Base-by-base conservation (phyloP, 2,113 vertebrate species). In the Pterocles gutturalis region DNA sequence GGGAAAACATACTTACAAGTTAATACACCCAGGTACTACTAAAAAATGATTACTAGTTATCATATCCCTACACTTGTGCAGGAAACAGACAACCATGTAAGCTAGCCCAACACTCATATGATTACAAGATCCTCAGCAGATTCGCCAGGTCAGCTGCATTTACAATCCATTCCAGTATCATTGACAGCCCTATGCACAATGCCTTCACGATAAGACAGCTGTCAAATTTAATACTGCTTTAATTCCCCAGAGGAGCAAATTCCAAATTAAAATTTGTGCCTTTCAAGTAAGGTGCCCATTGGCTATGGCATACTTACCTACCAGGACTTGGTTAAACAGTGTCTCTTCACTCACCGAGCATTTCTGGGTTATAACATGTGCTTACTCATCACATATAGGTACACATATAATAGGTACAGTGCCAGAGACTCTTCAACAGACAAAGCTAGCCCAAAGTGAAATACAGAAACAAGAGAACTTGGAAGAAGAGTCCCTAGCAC, bases 61-160 rank as follows among this genome's bases (percentile, higher is more conserved):
- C 12, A 22, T 8, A 46, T 31, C 13, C 9, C 10, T 55, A 2
- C 0, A 19, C 3, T 28, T 43, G 24, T 9, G 38, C 57, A 29
- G 66, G 45, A 53, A 15, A 49, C 51, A 49, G 41, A 29, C 26
- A 91, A 6, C 16, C 24, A 81, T 3, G 7, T 29, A 34, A 84
- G n/a, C 8, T 38, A 65, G 1, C 5, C 7, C 0, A 0, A 19
- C 10, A 18, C 36, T 45, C 65, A 22, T 10, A 17, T 0, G 9
- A 45, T 6, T 43, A 57, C 36, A 70, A 64, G 22, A 57, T 22
- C 62, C 60, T 73, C 41, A 78, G 12, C 13, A 83, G 43, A 80
- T 25, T 62, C 1, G 0, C 9, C 71, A 55, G 24, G 28, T 36
- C 46, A 41, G 22, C 11, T 24, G 21, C 1, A 0, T 51, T 85